These are phyloP conservation scores for Erpetoichthys calabaricus DNA, from an alignment of 2,797 vertebrate species.

Conservation along the genomic window DNA sequence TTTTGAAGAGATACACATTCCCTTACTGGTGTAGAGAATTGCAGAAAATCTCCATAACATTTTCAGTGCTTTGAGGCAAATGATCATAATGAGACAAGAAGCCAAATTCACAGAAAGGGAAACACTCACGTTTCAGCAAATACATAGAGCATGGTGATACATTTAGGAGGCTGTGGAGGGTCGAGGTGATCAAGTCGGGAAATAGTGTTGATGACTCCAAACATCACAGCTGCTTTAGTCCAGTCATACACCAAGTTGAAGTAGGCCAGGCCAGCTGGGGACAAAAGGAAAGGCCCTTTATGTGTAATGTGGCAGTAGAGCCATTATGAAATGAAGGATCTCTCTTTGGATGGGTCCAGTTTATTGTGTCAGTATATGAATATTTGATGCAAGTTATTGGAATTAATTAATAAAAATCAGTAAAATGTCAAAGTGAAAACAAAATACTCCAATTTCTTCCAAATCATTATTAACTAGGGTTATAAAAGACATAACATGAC, in stretches of 20 bases:
- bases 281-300: background rate
- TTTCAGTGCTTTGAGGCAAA: too few relatives aligned
- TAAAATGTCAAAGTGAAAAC: too few relatives aligned
- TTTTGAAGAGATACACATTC: too few relatives aligned
- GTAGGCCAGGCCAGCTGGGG: slow-evolving; percentile 78
- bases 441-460: too few relatives aligned
- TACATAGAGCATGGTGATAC: slow-evolving; percentile 89
- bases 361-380: background rate
- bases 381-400: background rate
- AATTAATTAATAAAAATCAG: background rate
- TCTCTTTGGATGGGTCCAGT: background rate
- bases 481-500: too few relatives aligned
- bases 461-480: too few relatives aligned
- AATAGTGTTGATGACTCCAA: slow-evolving; percentile 78
- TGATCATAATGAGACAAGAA: too few relatives aligned
- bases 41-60: too few relatives aligned
- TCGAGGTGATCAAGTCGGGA: slow-evolving; percentile 81
- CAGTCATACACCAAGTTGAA: slow-evolving; percentile 90
- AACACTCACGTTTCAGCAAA: slow-evolving; percentile 84
- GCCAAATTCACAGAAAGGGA: rapidly evolving
- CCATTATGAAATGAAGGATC: background rate
- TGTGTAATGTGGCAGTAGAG: background rate
- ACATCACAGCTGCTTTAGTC: slow-evolving; percentile 92
- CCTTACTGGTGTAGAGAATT: too few relatives aligned
- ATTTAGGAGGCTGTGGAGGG: slow-evolving; percentile 83